Conservation (phyloP, 1,140 invertebrate species). For the Drosophila mojavensis region DNA sequence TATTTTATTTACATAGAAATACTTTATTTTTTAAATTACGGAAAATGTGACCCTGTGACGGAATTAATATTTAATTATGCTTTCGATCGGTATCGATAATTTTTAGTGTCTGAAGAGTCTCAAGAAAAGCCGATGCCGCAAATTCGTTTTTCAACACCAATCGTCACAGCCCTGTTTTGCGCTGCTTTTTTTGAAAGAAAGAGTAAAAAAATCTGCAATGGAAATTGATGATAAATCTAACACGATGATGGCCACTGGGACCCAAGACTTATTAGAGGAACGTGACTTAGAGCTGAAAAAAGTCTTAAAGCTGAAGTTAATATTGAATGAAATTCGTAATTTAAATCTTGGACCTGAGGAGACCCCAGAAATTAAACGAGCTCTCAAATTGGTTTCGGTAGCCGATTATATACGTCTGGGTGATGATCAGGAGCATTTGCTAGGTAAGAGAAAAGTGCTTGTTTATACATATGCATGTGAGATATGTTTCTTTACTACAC, state of each 20-base stretch:
- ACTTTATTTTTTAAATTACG: too few species aligned
- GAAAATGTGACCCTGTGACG: too few species aligned
- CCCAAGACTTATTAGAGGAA: conserved; percentile 42
- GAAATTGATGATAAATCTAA: conserved; percentile 44
- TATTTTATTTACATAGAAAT: too few species aligned
- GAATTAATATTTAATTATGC: too few species aligned
- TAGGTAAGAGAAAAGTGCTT: conserved; percentile 35
- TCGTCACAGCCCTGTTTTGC: not conserved
- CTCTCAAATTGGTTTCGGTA: conserved; percentile 50
- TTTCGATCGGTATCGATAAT: conserved; percentile 18
- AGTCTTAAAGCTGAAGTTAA: conserved; percentile 54
- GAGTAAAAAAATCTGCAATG: not conserved
- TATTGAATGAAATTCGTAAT: conserved; percentile 42
- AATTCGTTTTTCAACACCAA: not conserved
- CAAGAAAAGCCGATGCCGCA: not conserved
- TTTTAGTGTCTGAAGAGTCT: not conserved
- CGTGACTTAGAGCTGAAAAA: conserved; percentile 47
- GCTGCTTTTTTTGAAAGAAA: not conserved
- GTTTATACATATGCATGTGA: not conserved
- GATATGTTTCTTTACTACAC: not conserved
- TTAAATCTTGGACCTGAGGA: conserved; percentile 32
- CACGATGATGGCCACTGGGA: conserved; percentile 42
- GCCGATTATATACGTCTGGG: conserved; percentile 44
- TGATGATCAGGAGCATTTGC: conserved; percentile 39
- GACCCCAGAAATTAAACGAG: conserved; percentile 43